Evolutionary conservation across 2,113 vertebrate species (phyloP), one percentile per base, ranked within the genome.

Genomic region (Zingel zingel): DNA sequence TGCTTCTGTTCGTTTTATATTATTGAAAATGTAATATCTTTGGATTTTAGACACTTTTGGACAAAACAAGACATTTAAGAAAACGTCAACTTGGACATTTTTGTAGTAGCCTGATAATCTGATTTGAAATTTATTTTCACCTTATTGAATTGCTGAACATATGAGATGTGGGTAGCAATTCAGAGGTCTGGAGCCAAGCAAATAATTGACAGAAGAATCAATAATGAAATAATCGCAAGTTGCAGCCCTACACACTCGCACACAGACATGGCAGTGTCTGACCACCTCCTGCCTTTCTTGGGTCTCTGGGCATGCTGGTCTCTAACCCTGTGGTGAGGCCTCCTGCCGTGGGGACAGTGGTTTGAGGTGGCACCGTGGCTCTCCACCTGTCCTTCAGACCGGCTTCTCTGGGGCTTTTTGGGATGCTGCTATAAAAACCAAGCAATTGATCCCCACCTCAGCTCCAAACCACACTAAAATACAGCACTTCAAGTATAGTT

Each of bases 401-500:
- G 59, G 65, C 75, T 73, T 71, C 88, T 79, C 72, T 76, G 57
- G 80, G 83, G 81, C 57, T 88, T 92, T 94, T 78, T 87, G 91
- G 83, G 93, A 92, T 93, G 89, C 89, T 89, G 87, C 88, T 92
- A 88, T 65, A 91, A 72, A 93, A 90, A 90, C 87, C 86, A 82
- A 87, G 91, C 88, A 91, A 92, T 87, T 85, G 90, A 92, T 93
- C 86, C 87, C 63, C 50, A 74, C 83, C 76, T 91, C 83, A 86
- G 84, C 87, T 88, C 86, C 83, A 92, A 94, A 93, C 92, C 94
- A 88, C 95, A 94, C 85, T 70, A 91, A 94, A 90, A 94, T 73
- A 90, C 77, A 84, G 86, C 77, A 84, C 90, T 94, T 90, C 74
- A 94, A 90, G 91, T 86, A 81, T 36, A 91, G 88, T 92, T 92